Conservation (phyloP, 2,113 vertebrate genomes). For the Perca schrenkii region DNA sequence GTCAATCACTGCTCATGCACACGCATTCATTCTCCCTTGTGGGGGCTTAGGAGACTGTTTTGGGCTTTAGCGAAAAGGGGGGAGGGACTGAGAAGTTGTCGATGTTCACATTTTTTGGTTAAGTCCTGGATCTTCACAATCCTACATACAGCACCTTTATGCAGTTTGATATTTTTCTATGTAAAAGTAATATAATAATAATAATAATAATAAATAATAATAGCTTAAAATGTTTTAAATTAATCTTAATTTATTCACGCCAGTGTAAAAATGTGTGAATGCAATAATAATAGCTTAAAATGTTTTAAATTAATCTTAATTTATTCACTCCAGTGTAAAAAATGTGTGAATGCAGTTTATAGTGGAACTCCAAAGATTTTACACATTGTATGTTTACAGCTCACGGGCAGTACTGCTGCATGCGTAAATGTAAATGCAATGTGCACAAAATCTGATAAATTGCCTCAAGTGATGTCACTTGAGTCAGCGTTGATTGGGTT, state of each 20-base stretch:
- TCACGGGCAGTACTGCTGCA: background rate
- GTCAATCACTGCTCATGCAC: too few species aligned
- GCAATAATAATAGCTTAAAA: too few species aligned
- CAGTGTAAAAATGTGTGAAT: background rate
- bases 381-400: background rate
- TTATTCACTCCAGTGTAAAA: background rate
- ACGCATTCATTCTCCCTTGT: too few species aligned
- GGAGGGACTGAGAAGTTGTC: too few species aligned
- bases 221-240: background rate
- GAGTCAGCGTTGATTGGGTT: background rate
- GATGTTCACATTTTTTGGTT: too few species aligned
- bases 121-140: too few species aligned
- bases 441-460: background rate
- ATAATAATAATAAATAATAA: too few species aligned
- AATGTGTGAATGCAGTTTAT: background rate
- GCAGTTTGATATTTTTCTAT: background rate
- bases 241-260: background rate
- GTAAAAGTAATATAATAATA: too few species aligned
- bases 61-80: too few species aligned
- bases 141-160: too few species aligned
- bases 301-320: background rate
- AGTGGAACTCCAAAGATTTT: background rate
- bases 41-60: too few species aligned
- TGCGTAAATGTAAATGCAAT: background rate
- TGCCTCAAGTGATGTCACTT: slow-evolving; percentile 11